A percentile compares a stretch with the other conserved stretches of the same genome.
These are phyloP conservation scores for Hipparchia sbordonii DNA, from an alignment of 2,888 invertebrate genomes.

Conservation along the genomic window DNA sequence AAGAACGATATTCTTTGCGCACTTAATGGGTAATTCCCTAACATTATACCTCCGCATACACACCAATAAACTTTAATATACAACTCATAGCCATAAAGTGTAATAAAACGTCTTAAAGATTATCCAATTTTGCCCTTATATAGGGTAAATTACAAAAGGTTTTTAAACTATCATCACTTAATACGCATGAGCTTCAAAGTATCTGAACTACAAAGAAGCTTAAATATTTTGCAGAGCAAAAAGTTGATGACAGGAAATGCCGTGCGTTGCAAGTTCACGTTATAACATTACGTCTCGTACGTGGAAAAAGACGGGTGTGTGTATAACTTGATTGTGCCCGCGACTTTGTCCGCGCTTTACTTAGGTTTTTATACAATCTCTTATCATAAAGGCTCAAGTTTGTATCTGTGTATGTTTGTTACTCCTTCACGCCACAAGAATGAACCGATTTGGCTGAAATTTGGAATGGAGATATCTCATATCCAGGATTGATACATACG, in stretches of 20 bases:
- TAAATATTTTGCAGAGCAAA: slow-evolving; percentile 34
- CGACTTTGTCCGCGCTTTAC: no score
- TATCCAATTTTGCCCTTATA: slow-evolving; percentile 20
- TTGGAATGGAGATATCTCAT: no score
- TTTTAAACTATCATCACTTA: slow-evolving; percentile 31
- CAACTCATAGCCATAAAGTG: background rate
- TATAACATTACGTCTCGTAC: background rate
- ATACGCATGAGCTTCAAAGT: slow-evolving; percentile 26
- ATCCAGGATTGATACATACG: no score
- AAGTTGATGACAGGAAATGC: slow-evolving; percentile 37
- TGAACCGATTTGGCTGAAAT: no score
- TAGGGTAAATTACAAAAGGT: slow-evolving; percentile 16
- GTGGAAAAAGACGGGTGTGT: no score
- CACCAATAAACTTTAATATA: slow-evolving; percentile 13
- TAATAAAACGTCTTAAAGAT: slow-evolving; percentile 16
- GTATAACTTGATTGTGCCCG: no score
- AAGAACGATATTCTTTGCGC: background rate
- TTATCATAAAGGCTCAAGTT: no score
- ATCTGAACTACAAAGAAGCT: slow-evolving; percentile 31
- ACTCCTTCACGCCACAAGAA: no score
- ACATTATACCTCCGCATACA: background rate
- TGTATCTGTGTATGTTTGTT: no score
- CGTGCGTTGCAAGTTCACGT: slow-evolving; percentile 21
- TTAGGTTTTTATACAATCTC: no score
- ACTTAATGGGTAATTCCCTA: background rate